Evolutionary conservation across 1,140 invertebrate species (phyloP).

Genomic region (Euborellia annulipes): DNA sequence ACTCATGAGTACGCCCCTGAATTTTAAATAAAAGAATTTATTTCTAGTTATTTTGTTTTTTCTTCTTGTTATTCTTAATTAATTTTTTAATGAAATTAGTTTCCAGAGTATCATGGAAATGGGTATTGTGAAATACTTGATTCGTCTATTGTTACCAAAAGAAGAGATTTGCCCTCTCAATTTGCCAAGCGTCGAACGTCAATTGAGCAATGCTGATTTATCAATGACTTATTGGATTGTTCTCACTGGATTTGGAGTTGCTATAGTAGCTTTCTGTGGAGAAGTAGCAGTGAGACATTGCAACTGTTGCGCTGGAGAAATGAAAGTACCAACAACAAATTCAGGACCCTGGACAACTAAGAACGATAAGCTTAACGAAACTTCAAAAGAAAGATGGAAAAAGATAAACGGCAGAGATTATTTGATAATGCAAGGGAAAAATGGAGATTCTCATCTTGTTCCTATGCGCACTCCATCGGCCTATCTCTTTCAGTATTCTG

Average conservation of each 20-base stretch:
- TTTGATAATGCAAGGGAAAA: conserved; percentile 38
- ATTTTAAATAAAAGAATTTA: not conserved
- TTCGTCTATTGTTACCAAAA: conserved; percentile 41
- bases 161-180: conserved; percentile 61
- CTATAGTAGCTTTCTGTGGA: conserved; percentile 40
- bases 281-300: conserved; percentile 33
- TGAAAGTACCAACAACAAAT: not conserved
- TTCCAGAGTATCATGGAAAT: conserved; percentile 46
- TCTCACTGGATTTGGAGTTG: conserved; percentile 35
- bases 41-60: not conserved
- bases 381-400: conserved; percentile 23
- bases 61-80: not conserved
- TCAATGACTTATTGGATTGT: conserved; percentile 52
- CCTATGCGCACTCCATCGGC: conserved; percentile 51
- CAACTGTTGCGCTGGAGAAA: conserved; percentile 14
- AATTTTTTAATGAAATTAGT: conserved; percentile 36
- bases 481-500: conserved; percentile 53
- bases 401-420: conserved; percentile 60
- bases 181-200: conserved; percentile 59
- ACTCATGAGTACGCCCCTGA: too few species aligned
- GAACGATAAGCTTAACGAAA: conserved; percentile 4
- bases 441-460: conserved; percentile 43
- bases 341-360: not conserved
- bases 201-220: conserved; percentile 48
- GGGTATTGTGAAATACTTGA: conserved; percentile 50